Base-by-base conservation (phyloP, 1,140 invertebrate genomes). In the Cheumatopsyche charites region DNA sequence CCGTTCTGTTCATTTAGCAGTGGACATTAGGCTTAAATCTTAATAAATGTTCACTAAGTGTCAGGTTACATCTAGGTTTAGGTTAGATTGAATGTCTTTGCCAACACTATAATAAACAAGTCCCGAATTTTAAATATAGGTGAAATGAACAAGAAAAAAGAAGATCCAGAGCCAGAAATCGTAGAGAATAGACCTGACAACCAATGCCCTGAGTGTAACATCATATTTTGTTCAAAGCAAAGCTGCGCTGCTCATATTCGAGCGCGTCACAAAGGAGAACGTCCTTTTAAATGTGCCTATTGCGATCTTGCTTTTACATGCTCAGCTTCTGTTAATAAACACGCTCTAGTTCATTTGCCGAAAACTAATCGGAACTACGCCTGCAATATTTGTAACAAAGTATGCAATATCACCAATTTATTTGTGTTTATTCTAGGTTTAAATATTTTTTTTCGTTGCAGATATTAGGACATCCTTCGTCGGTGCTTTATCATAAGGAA, bases 401-500 rank as follows among this genome's bases (percentile, higher is more conserved):
- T 88, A 68, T n/a, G n/a, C n/a, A n/a, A n/a, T n/a, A n/a, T n/a
- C n/a, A n/a, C n/a, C n/a, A n/a, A n/a, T n/a, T n/a, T n/a, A n/a
- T n/a, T n/a, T n/a, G n/a, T n/a, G n/a, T n/a, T n/a, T n/a, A n/a
- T n/a, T n/a, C n/a, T n/a, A n/a, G n/a, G n/a, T 36, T 36, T 4
- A 7, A 63, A 68, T 29, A 41, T 63, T 62, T 42, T 70, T 45
- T 61, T 25, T 58, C 55, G 72, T 72, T n/a, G 72, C 17, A 84
- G 81, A 78, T 83, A 15, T 78, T 83, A 52, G 83, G 80, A 77
- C 82, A 83, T 77, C 82, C 82, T 15, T 83, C 89, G 77, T 91
- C 90, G 1, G 84, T 91, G 19, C 80, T 89, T 19, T 91, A 92
- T 80, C 90, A 92, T 79, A 89, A 89, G 78, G 87, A 90, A 78